Conservation (phyloP, 2,888 invertebrate species). For the Ophion obscuratus region DNA sequence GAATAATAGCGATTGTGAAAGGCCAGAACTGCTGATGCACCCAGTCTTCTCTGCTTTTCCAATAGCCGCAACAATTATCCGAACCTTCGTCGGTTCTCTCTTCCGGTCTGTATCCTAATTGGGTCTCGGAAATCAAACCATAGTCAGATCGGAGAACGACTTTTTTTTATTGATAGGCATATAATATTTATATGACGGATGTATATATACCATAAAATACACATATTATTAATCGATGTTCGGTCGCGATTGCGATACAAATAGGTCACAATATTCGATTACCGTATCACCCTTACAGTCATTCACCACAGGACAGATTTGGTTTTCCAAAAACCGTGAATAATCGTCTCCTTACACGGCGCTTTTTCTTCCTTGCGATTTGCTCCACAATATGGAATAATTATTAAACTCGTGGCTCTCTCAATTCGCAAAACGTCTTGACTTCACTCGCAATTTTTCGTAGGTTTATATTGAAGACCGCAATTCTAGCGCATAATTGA, state of each 20-base stretch:
- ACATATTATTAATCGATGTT: slow-evolving; percentile 74
- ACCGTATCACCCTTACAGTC: slow-evolving; percentile 68
- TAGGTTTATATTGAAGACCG: not conserved
- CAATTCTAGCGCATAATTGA: slow-evolving; percentile 25
- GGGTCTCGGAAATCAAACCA: slow-evolving; percentile 5
- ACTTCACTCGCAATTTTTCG: slow-evolving; percentile 5
- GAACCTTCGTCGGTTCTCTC: not conserved
- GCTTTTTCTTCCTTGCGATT: not conserved
- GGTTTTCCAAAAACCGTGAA: not conserved
- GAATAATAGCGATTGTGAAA: too few relatives aligned
- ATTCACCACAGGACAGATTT: slow-evolving; percentile 63
- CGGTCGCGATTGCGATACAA: slow-evolving; percentile 73
- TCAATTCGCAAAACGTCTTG: not conserved
- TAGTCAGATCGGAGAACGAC: slow-evolving; percentile 51
- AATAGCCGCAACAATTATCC: not conserved
- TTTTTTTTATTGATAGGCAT: slow-evolving; percentile 56
- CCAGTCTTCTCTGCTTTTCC: not conserved
- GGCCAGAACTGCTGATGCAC: too few relatives aligned
- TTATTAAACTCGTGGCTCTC: slow-evolving; percentile 4
- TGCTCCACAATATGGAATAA: not conserved
- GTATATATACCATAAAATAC: slow-evolving; percentile 69
- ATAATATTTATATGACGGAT: slow-evolving; percentile 54
- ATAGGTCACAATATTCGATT: slow-evolving; percentile 74
- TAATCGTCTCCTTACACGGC: not conserved
- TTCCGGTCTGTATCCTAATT: not conserved